Evolutionary conservation across 2,113 vertebrate genomes (phyloP), one percentile per base, ranked within the genome.

Genomic region (Festucalex cinctus): DNA sequence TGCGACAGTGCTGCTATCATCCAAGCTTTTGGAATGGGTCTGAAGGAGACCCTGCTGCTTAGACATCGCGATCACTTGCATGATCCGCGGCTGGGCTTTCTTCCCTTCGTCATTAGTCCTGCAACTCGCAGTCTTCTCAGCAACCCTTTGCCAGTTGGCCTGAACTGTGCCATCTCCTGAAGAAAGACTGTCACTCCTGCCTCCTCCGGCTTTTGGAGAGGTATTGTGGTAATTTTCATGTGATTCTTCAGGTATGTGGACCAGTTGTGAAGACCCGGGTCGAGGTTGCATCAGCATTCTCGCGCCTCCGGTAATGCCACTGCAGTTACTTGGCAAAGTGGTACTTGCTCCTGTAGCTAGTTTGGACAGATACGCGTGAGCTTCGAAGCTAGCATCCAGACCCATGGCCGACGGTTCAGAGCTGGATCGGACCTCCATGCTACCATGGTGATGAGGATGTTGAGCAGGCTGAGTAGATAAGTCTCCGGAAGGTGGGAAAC

Each of bases 41-140:
- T 97, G 96, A 14, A 98, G 92, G 9, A 98, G 93, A 2, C 95
- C 95, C 85, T 99, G 97, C 79, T 99, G 97, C 89, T 98, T 99
- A 76, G 95, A 97, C 95, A 98, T 95, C 41, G 96, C 95, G 44
- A 98, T 98, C 16, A 98, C 96, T 76, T 98, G 97, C 94, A 98
- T 94, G 81, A 98, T 93, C 43, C 96, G 91, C 1, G 96, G 95
- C 82, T 97, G 96, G 76, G 84, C 92, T 61, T 57, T 74, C 10
- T 74, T 73, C 13, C 76, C 78, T 0, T 91, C 93, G 4, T 74
- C 80, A 3, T 93, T 95, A 77, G 90, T 94, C 80, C 94, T 88
- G 66, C 94, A 95, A 5, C 89, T 63, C 37, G 75, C 85, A 20
- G 92, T 94, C 88, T 95, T 98, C 83, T 98, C 97, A 0, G 94